Percentiles rank a stretch among this genome's conserved stretches.
phyloP scores from a whole-genome alignment of 2,888 invertebrate species.

The Diarsia dahlii region DNA sequence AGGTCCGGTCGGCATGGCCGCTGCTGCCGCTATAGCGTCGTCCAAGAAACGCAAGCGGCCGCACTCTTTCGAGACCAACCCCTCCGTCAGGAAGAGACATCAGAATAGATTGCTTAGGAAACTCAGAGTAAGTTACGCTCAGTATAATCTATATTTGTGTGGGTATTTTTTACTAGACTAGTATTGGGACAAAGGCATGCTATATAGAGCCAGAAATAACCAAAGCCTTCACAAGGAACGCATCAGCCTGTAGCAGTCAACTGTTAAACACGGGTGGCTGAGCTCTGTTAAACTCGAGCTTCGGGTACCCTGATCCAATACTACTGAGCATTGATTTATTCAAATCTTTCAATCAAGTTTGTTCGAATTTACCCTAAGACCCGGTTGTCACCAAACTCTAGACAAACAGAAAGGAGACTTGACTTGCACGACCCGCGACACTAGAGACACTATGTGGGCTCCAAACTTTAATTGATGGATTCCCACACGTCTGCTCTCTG shows the following conservation, averaged over 20 bases:
- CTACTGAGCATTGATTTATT: too few relatives aligned
- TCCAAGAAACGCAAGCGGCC: conserved; percentile 98
- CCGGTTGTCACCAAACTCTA: too few relatives aligned
- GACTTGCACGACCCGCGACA: too few relatives aligned
- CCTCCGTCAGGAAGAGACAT: conserved; percentile 98
- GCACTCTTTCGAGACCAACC: conserved; percentile 99
- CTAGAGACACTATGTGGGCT: too few relatives aligned
- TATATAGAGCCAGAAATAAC: not conserved
- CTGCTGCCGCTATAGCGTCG: conserved; percentile 98
- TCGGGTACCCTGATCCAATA: not conserved
- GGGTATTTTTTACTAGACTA: too few relatives aligned
- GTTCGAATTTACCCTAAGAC: too few relatives aligned
- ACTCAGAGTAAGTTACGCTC: conserved; percentile 92
- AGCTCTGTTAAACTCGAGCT: too few relatives aligned
- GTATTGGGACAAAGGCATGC: not conserved
- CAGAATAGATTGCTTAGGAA: conserved; percentile 97
- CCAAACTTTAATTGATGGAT: too few relatives aligned
- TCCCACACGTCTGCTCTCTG: not conserved
- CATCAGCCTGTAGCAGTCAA: not conserved
- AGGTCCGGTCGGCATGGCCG: conserved; percentile 99
- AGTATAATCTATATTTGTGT: not conserved
- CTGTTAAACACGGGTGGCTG: not conserved
- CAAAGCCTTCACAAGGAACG: not conserved
- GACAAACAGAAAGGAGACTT: too few relatives aligned
- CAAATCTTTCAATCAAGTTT: too few relatives aligned